Evolutionary conservation across 2,888 invertebrate species (phyloP).

Genomic region (Microctonus brassicae): DNA sequence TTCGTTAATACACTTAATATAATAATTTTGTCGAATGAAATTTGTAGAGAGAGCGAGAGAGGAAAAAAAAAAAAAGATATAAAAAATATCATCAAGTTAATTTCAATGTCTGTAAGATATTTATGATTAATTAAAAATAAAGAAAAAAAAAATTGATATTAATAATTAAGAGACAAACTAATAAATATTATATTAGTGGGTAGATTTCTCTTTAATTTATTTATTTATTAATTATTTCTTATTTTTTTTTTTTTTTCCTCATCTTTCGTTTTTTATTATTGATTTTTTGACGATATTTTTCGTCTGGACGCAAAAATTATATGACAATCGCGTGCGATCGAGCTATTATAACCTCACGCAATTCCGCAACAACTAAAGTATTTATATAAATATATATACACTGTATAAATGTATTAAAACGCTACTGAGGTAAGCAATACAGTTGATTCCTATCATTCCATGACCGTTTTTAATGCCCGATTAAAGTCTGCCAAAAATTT

Average conservation of each 20-base stretch:
- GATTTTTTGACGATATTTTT: constrained; percentile 26
- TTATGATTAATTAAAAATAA: not conserved
- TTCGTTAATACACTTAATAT: not conserved
- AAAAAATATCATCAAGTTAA: not conserved
- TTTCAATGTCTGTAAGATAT: not conserved
- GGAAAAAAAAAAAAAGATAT: not conserved
- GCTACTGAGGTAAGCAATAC: constrained; percentile 9
- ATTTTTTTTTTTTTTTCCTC: constrained; percentile 27
- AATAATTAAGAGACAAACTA: no score
- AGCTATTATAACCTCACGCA: constrained; percentile 27
- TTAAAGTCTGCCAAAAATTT: constrained; percentile 41
- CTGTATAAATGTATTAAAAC: constrained; percentile 12
- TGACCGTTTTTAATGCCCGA: constrained; percentile 44
- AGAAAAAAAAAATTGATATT: not conserved
- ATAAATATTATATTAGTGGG: constrained; percentile 19
- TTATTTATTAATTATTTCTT: constrained; percentile 24
- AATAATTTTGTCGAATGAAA: not conserved
- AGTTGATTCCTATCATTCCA: constrained; percentile 21
- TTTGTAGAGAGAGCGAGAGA: not conserved
- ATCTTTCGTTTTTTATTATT: constrained; percentile 18
- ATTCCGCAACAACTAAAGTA: constrained; percentile 8
- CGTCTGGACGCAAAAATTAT: constrained; percentile 30
- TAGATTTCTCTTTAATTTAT: constrained; percentile 18
- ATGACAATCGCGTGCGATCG: constrained; percentile 23
- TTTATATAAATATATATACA: constrained; percentile 14